Percentiles rank a stretch among this genome's conserved stretches.
Conservation (phyloP, 2,888 invertebrate genomes). For the Drosophila sordidapex region DNA sequence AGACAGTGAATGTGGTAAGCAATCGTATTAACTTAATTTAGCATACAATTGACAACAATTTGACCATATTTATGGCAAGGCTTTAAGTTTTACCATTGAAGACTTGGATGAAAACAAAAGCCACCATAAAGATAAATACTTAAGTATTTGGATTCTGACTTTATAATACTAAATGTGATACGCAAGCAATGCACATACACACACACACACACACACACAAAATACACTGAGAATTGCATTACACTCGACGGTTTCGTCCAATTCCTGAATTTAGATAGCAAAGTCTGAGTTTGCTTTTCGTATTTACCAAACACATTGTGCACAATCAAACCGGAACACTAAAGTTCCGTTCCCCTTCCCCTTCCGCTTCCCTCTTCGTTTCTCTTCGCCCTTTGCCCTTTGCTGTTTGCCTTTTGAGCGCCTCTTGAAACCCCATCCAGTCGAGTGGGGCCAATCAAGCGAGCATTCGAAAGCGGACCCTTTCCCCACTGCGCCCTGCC, state of each 20-base stretch:
- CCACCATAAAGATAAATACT: background rate
- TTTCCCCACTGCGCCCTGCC: too few species aligned
- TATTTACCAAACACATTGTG: background rate
- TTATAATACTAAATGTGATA: background rate
- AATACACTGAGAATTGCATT: constrained; percentile 13
- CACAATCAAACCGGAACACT: constrained; percentile 13
- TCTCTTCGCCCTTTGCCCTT: background rate
- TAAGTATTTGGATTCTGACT: background rate
- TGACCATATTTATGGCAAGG: background rate
- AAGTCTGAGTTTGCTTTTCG: background rate
- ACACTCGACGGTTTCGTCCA: background rate
- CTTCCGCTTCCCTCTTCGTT: background rate
- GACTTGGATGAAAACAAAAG: background rate
- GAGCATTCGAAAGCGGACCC: constrained; percentile 37
- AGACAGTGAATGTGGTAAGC: background rate
- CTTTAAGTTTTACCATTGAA: background rate
- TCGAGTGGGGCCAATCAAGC: constrained; percentile 48
- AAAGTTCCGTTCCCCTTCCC: background rate
- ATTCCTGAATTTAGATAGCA: constrained; percentile 4
- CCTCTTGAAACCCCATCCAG: constrained; percentile 4
- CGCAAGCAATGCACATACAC: background rate
- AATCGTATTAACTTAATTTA: background rate
- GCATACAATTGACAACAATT: background rate
- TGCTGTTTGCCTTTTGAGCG: background rate
- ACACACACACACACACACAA: background rate